Base-by-base conservation (phyloP, 2,113 vertebrate genomes). In the Meriones unguiculatus region DNA sequence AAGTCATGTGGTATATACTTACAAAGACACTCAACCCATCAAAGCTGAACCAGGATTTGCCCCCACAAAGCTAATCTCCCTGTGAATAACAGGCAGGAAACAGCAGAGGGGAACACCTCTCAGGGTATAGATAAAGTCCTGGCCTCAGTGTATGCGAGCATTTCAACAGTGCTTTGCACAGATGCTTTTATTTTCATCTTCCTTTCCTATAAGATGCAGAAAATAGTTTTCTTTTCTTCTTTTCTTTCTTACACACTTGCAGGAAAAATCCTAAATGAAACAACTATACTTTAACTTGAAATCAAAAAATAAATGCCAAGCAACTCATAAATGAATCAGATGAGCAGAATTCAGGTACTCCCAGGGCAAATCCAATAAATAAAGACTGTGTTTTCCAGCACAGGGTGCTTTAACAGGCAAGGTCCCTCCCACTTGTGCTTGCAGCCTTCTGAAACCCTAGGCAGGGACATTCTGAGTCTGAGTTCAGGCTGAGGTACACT, bases 251-350 rank as follows among this genome's bases (percentile, higher is more conserved):
- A 82, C 2, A 38, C 41, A 64, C 24, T 57, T 41, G 54, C 70
- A 94, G 75, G 18, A 65, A 25, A 46, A n/a, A 92, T 85, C 69
- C 73, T 64, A 87, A 87, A 25, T 11, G 73, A 93, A 89, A 94
- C 41, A 93, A 78, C n/a, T 65, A 38, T 65, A 64, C 3, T 84
- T 96, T 80, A 78, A 72, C 81, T 75, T 81, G n/a, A 30, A 94
- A 90, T n/a, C 35, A 87, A 94, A 46, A 46, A 95, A 91, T 54
- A 78, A 92, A 95, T 77, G 46, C 91, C 62, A 97, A 93, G 30
- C 24, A 96, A 93, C n/a, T 90, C 69, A 86, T 54, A 64, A 2
- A 10, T 87, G 38, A 50, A 35, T 89, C 70, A 88, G 62, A 86
- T 9, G 69, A 87, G 64, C 10, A 5, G 46, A 90, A 87, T 72